These are phyloP conservation scores for Acestrorhynchus altus DNA, from an alignment of 2,797 vertebrate genomes.

Conservation along the genomic window DNA sequence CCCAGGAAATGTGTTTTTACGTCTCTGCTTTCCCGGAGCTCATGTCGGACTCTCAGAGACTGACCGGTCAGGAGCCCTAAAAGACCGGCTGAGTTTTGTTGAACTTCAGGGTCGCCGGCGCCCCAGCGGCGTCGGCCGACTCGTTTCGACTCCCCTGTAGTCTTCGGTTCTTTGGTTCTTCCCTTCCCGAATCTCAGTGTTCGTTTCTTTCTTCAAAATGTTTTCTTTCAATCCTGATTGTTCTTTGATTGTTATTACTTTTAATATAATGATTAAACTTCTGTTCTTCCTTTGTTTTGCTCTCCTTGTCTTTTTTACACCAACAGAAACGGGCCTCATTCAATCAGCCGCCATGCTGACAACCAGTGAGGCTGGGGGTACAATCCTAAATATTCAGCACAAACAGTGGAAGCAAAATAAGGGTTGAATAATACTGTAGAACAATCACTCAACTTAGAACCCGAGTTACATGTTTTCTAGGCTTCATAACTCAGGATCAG, in stretches of 20 bases:
- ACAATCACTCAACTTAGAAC: too few relatives aligned
- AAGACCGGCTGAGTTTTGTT: conserved; percentile 65
- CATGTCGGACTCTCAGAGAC: conserved; percentile 77
- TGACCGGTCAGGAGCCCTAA: conserved; percentile 70
- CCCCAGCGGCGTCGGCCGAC: neutral
- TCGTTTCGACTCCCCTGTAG: conserved; percentile 56
- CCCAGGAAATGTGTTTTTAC: conserved; percentile 64
- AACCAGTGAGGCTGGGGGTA: too few relatives aligned
- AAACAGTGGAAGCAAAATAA: too few relatives aligned
- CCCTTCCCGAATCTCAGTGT: conserved; percentile 69
- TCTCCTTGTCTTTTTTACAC: conserved; percentile 39
- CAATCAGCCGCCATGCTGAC: too few relatives aligned
- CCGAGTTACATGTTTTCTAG: too few relatives aligned
- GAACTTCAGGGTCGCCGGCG: conserved; percentile 60
- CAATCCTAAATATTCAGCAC: too few relatives aligned
- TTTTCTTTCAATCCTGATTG: conserved; percentile 74
- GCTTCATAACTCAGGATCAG: too few relatives aligned
- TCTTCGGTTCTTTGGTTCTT: conserved; percentile 58
- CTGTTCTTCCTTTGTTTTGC: conserved; percentile 49
- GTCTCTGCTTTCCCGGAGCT: conserved; percentile 67
- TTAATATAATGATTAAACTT: conserved; percentile 47
- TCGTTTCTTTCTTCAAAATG: conserved; percentile 69
- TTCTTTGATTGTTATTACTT: conserved; percentile 69
- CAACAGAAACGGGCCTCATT: too few relatives aligned
- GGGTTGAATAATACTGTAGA: too few relatives aligned